Conservation (phyloP, 37 sponge, comb jelly and placozoan genomes). For the Eunapius fragilis region DNA sequence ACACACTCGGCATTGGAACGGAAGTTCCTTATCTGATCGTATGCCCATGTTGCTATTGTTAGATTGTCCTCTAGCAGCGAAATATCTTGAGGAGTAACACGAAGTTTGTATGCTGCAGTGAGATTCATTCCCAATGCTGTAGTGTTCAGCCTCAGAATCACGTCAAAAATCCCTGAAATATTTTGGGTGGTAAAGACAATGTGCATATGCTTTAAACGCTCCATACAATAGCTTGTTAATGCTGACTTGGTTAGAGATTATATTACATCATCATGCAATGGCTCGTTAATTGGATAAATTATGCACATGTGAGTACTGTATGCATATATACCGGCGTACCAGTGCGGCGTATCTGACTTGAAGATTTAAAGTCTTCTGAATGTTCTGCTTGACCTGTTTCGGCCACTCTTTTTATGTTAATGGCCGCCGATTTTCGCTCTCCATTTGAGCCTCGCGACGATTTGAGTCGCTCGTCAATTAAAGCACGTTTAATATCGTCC, state of each 20-base stretch:
- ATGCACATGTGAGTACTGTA: no score
- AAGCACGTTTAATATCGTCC: not conserved
- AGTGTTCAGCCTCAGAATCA: not conserved
- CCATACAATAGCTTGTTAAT: no score
- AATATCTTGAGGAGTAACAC: not conserved
- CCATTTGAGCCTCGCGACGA: no score
- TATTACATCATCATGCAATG: no score
- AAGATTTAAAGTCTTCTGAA: not conserved
- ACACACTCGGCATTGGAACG: not conserved
- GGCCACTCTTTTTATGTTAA: not conserved
- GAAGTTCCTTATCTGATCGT: slow-evolving; percentile 10
- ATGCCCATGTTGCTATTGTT: slow-evolving; percentile 9
- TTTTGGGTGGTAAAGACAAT: no score
- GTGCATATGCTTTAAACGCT: no score
- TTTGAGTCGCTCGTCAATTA: not conserved
- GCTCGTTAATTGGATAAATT: no score
- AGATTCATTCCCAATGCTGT: slow-evolving; percentile 3
- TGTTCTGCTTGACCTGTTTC: not conserved
- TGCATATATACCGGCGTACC: no score
- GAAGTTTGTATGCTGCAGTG: slow-evolving; percentile 5
- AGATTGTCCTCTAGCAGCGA: not conserved
- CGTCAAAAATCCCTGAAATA: not conserved
- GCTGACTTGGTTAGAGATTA: no score
- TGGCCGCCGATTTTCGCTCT: not conserved
- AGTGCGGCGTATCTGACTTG: not conserved